Base-by-base conservation (phyloP, 2,888 invertebrate species). In the Stegophylla sp. region DNA sequence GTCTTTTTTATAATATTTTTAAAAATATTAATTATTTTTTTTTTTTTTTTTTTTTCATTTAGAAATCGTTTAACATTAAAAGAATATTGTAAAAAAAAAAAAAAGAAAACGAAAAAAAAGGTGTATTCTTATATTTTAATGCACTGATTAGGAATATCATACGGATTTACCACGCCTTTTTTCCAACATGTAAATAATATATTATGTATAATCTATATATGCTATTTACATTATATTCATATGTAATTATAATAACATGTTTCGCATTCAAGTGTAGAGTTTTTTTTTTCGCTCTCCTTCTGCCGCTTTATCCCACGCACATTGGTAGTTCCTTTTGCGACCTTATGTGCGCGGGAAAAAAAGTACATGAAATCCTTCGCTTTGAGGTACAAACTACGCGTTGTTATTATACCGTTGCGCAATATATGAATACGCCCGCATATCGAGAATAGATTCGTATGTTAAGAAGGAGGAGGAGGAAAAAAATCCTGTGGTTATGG, bases 401-500 rank as follows among this genome's bases (percentile, higher is more conserved):
- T n/a, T 34, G 7, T 34, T 5, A 34, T 5, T 17, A 17, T 51
- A 51, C 3, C 48, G 3, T 48, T 45, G n/a, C n/a, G n/a, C n/a
- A n/a, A 34, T 34, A 34, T 34, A 34, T 34, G 7, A 34, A 34
- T 34, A 45, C 45, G 3, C n/a, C 34, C 23, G 17, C n/a, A 10
- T 1, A 43, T 64, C 43, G 13, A 43, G 13, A 43, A n/a, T 41
- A 20, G 63, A 63, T 41, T 34, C 41, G n/a, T 63, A 41, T n/a
- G n/a, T 34, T 63, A 34, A 63, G 34, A 41, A 61, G 28, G 1
- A 20, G n/a, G 23, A 23, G 26, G 26, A 20, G 4, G 10, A 59
- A 63, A 63, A 63, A 34, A 34, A 63, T 63, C 63, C 34, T n/a
- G 63, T 3, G 10, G 63, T 63, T 63, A 20, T 41, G 41, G 9